A percentile compares a stretch with the other conserved stretches of the same genome.
phyloP scores from a whole-genome alignment of 2,797 vertebrate species.

The Phrynocephalus forsythii region DNA sequence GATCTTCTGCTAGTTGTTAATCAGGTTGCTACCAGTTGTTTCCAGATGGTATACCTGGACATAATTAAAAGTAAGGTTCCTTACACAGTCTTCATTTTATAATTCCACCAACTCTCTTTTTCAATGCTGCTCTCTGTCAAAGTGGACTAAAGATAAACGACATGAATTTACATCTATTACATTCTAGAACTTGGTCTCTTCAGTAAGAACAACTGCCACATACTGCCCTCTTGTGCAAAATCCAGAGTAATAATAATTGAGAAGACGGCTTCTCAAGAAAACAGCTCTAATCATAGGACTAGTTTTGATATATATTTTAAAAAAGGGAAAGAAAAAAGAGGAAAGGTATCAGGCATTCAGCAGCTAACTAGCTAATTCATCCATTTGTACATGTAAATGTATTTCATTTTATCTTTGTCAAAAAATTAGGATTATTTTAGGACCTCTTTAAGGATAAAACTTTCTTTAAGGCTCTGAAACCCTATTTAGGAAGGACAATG shows the following conservation, averaged over 20 bases:
- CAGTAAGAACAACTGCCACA: background rate
- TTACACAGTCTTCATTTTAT: background rate
- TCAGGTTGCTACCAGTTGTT: background rate
- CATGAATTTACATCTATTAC: background rate
- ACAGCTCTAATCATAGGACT: background rate
- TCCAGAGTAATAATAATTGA: background rate
- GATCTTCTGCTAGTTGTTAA: background rate
- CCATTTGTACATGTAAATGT: no score
- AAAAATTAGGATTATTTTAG: no score
- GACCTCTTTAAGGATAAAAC: no score
- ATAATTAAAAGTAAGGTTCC: background rate
- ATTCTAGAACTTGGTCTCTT: background rate
- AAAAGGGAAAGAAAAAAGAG: background rate
- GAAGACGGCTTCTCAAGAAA: background rate
- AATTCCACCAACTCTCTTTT: background rate
- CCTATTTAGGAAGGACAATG: no score
- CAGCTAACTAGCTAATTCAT: background rate
- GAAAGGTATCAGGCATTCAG: background rate
- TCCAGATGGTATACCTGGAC: background rate
- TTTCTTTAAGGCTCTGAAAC: no score
- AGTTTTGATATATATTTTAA: background rate
- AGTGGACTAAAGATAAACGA: background rate
- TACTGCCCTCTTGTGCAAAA: constrained; percentile 61
- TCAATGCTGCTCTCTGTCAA: background rate
- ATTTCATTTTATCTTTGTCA: no score